Conservation (phyloP, 2,113 vertebrate genomes). For the Tyto alba region DNA sequence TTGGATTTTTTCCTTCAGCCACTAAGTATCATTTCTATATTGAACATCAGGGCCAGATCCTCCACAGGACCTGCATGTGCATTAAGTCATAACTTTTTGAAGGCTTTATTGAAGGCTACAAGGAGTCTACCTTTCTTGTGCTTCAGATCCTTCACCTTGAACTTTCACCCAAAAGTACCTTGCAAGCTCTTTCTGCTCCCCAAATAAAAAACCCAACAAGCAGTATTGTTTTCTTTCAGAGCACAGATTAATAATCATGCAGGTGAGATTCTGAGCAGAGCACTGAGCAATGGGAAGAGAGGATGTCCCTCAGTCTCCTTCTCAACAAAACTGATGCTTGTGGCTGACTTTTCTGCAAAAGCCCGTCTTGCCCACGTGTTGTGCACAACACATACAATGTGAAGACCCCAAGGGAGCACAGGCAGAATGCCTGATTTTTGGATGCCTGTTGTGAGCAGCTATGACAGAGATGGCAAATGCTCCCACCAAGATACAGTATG, state of each 20-base stretch:
- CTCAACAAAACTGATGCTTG: not conserved
- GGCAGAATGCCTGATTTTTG: not conserved
- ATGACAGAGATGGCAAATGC: not conserved
- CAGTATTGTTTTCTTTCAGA: not conserved
- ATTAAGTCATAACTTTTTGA: not conserved
- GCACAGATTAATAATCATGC: not conserved
- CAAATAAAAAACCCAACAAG: not conserved
- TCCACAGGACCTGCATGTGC: not conserved
- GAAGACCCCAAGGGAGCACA: not conserved
- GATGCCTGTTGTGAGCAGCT: not conserved
- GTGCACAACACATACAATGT: accelerated
- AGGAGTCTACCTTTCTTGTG: not conserved
- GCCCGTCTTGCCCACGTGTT: accelerated
- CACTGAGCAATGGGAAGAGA: not conserved
- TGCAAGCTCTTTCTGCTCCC: not conserved
- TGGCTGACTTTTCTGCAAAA: not conserved
- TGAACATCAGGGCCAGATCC: not conserved
- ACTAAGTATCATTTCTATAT: not conserved
- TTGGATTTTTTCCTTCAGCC: not conserved
- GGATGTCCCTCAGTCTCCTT: not conserved
- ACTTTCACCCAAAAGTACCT: not conserved
- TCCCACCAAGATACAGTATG: not conserved
- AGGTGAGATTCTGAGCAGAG: not conserved
- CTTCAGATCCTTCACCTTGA: not conserved
- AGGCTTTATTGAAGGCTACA: not conserved